Evolutionary conservation across 1,140 invertebrate genomes (phyloP).

Genomic region (Drosophila santomea): DNA sequence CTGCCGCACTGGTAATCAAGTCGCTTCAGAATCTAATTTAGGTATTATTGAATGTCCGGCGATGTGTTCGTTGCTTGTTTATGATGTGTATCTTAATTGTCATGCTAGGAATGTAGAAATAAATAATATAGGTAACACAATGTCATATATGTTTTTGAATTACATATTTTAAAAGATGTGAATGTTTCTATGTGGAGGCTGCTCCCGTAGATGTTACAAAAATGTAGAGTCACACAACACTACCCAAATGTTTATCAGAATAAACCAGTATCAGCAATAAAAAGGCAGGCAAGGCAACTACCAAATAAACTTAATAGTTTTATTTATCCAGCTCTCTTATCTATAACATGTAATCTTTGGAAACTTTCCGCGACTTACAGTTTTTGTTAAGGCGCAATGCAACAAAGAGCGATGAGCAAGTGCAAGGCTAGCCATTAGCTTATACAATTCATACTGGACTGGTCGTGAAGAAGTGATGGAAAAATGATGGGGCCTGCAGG

Average conservation of each 20-base stretch:
- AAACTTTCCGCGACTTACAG: neutral
- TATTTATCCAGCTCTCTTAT: conserved; percentile 15
- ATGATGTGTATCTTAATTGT: too few relatives aligned
- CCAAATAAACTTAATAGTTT: conserved; percentile 21
- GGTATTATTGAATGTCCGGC: too few relatives aligned
- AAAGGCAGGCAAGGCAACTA: neutral
- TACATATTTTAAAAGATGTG: too few relatives aligned
- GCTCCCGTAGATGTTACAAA: too few relatives aligned
- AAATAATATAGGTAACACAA: too few relatives aligned
- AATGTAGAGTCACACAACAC: neutral
- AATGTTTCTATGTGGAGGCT: too few relatives aligned
- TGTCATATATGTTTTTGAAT: too few relatives aligned
- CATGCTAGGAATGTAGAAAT: too few relatives aligned
- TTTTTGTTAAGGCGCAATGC: neutral
- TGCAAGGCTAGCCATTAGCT: conserved; percentile 8
- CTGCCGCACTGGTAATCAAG: neutral
- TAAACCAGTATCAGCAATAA: neutral
- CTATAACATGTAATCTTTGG: conserved; percentile 8
- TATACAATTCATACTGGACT: conserved; percentile 38
- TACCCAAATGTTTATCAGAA: neutral
- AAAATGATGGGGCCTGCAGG: neutral
- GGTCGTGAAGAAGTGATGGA: conserved; percentile 1
- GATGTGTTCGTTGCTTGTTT: too few relatives aligned
- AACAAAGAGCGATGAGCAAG: neutral
- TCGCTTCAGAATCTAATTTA: neutral